Evolutionary conservation across 2,797 vertebrate species (phyloP).

Genomic region (Pseudomugil tenellus): DNA sequence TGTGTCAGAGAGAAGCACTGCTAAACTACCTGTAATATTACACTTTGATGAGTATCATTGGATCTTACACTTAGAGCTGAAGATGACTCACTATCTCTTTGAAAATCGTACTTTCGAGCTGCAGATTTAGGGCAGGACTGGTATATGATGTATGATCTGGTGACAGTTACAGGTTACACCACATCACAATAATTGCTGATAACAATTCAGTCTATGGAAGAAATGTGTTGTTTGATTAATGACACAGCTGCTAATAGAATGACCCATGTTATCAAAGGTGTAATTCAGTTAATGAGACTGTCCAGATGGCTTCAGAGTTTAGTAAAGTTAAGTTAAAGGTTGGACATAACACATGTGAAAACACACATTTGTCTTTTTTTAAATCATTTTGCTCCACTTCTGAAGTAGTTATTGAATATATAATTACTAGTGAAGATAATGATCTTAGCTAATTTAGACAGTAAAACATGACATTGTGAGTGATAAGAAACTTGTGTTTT

Average conservation of each 20-base stretch:
- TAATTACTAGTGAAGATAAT: not conserved
- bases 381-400: not conserved
- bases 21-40: slow-evolving; percentile 21
- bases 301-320: not conserved
- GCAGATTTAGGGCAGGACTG: not conserved
- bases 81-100: not conserved
- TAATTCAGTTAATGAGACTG: slow-evolving; percentile 15
- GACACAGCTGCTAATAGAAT: slow-evolving; percentile 31
- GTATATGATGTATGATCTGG: not conserved
- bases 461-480: not conserved
- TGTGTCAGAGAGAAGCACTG: slow-evolving; percentile 25
- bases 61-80: slow-evolving; percentile 15
- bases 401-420: not conserved
- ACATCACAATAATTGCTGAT: not conserved
- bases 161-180: slow-evolving; percentile 6
- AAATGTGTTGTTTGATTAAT: slow-evolving; percentile 17
- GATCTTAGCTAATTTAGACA: not conserved
- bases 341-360: not conserved
- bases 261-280: slow-evolving; percentile 16
- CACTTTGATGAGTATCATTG: slow-evolving; percentile 27
- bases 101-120: not conserved
- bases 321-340: not conserved
- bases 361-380: not conserved
- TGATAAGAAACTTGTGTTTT: not conserved
- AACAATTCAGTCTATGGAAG: slow-evolving; percentile 11